Evolutionary conservation across 2,888 invertebrate species (phyloP).

Genomic region (Poecilus cupreus): DNA sequence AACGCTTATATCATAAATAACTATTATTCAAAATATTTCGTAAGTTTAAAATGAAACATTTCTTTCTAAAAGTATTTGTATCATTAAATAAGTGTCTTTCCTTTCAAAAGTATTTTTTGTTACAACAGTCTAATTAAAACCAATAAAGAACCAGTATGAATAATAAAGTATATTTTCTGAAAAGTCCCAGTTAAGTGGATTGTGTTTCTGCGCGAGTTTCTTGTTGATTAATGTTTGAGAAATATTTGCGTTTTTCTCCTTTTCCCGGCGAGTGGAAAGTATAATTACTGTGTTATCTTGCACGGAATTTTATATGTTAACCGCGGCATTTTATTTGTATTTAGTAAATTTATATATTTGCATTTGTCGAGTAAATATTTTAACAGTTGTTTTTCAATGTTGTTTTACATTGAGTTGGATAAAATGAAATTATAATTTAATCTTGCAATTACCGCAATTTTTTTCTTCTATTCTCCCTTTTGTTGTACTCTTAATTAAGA

Average conservation of each 20-base stretch:
- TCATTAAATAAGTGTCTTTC: no score
- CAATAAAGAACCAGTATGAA: no score
- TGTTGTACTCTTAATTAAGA: no score
- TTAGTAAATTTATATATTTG: slow-evolving; percentile 52
- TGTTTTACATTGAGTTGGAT: slow-evolving; percentile 8
- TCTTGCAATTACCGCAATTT: slow-evolving; percentile 24
- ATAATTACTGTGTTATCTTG: slow-evolving; percentile 39
- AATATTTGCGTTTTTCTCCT: slow-evolving; percentile 29
- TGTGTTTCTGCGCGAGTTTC: background rate
- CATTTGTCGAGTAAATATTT: slow-evolving; percentile 41
- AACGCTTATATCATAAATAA: no score
- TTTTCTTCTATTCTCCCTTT: background rate
- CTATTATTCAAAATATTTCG: no score
- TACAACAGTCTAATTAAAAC: no score
- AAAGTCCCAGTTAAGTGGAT: background rate
- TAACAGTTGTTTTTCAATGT: slow-evolving; percentile 47
- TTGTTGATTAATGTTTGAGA: slow-evolving; percentile 35
- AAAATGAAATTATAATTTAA: slow-evolving; percentile 49
- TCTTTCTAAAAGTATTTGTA: no score
- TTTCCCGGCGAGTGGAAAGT: background rate
- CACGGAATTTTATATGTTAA: slow-evolving; percentile 25
- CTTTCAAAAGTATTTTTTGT: no score
- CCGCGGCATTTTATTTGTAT: slow-evolving; percentile 32
- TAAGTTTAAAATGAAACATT: no score
- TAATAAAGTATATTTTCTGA: no score